Evolutionary conservation across 2,797 vertebrate species (phyloP), one percentile per base, ranked within the genome.

Genomic region (Parauchenoglanis punctatus): DNA sequence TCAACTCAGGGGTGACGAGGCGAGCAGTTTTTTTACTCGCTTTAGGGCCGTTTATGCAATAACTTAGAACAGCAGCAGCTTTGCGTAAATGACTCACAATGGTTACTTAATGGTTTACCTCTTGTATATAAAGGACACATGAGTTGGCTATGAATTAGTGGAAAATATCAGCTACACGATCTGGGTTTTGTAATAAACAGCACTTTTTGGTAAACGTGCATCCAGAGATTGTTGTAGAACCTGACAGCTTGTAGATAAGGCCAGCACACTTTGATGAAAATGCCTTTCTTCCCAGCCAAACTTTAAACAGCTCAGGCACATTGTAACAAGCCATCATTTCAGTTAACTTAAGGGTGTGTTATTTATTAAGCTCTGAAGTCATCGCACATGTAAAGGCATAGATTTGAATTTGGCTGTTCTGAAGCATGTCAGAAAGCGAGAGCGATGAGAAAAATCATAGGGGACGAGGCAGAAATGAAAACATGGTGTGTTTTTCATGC

Each of bases 301-400:
- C 73, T 83, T 88, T 87, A 86, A 87, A 86, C 84, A 86, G 80
- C 86, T 83, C 52, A 31, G 82, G 73, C 83, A 40, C 58, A 49
- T 63, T 82, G 81, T 81, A 68, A 76, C 84, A 85, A 89, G 81
- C 84, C 65, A 82, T 83, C 73, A 18, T 88, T 87, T 72, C 85
- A 83, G 83, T 92, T 83, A 85, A 91, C 78, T 92, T 89, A 70
- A 81, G 85, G 88, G 85, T 70, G 88, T 88, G 88, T 93, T 92
- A 93, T 95, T 92, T 89, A 91, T 92, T 91, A 90, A 84, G 49
- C 88, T 85, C 86, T 85, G 59, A 93, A 87, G 92, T 93, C 92
- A 91, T 88, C 78, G 86, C 81, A 89, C 89, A 89, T 86, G 86
- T 87, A 89, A 91, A 83, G 86, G 54, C 52, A 81, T 76, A 80